These are phyloP conservation scores for Xestoiulus laeticollis DNA, from an alignment of 2,888 invertebrate genomes.

Conservation along the genomic window DNA sequence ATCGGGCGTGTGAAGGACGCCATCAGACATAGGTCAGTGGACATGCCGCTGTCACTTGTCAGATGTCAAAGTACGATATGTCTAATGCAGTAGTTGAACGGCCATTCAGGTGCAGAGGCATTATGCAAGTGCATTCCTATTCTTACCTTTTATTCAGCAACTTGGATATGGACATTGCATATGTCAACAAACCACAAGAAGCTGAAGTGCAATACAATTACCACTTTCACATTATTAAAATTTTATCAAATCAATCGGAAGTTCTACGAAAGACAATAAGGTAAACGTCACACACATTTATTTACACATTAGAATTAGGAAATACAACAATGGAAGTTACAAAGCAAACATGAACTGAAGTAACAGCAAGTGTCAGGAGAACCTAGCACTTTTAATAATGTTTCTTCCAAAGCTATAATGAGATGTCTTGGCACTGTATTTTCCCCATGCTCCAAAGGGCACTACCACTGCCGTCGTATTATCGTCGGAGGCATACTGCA, in stretches of 20 bases:
- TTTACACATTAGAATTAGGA: background rate
- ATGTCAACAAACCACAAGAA: too few species aligned
- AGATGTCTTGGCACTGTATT: slow-evolving; percentile 57
- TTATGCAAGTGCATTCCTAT: background rate
- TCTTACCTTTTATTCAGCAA: background rate
- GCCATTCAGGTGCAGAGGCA: too few species aligned
- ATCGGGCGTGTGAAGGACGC: too few species aligned
- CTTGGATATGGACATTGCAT: background rate
- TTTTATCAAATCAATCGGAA: background rate
- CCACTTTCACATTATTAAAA: background rate
- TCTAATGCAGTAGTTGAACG: too few species aligned
- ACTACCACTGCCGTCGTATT: slow-evolving; percentile 67
- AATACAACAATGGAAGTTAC: background rate
- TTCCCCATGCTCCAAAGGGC: slow-evolving; percentile 69
- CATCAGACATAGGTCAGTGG: too few species aligned
- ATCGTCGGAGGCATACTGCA: slow-evolving; percentile 68
- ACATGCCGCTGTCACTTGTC: too few species aligned
- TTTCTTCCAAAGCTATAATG: slow-evolving; percentile 55
- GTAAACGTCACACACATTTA: background rate
- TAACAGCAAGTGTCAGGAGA: slow-evolving; percentile 44
- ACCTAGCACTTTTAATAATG: slow-evolving; percentile 55
- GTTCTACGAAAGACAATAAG: background rate
- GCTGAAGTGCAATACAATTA: background rate
- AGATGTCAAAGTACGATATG: too few species aligned
- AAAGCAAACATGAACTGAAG: background rate